phyloP scores from a whole-genome alignment of 2,888 invertebrate genomes.

The Mantis religiosa region DNA sequence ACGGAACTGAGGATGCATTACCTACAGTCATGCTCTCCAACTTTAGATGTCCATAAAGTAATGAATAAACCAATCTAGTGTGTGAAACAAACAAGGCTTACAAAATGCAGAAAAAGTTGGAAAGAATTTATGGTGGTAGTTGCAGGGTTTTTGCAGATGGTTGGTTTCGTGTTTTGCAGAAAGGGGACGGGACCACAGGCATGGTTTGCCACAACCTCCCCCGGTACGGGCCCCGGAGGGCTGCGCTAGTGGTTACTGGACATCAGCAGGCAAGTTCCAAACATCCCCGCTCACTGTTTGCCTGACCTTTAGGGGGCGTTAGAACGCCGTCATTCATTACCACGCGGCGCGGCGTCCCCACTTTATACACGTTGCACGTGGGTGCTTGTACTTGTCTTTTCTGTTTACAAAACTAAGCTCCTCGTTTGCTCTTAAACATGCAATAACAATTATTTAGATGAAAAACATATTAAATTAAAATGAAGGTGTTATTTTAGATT shows the following conservation, averaged over 20 bases:
- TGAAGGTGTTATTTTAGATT: no score
- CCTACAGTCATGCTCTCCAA: no score
- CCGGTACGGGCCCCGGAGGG: neutral
- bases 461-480: no score
- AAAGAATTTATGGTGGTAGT: neutral
- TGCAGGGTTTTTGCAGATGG: neutral
- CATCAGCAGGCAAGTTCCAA: neutral
- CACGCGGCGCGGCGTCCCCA: neutral
- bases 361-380: neutral
- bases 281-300: neutral
- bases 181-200: neutral
- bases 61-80: neutral
- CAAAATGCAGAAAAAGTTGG: neutral
- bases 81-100: neutral
- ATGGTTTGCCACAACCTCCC: neutral
- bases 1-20: no score
- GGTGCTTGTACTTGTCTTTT: neutral
- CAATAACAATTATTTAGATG: no score
- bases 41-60: no score
- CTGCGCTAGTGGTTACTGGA: neutral
- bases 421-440: no score
- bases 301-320: neutral
- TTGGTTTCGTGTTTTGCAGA: neutral
- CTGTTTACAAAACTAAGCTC: no score
- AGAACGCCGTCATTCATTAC: neutral